Evolutionary conservation across 2,888 invertebrate species (phyloP).

Genomic region (Drosophila aldrichi): DNA sequence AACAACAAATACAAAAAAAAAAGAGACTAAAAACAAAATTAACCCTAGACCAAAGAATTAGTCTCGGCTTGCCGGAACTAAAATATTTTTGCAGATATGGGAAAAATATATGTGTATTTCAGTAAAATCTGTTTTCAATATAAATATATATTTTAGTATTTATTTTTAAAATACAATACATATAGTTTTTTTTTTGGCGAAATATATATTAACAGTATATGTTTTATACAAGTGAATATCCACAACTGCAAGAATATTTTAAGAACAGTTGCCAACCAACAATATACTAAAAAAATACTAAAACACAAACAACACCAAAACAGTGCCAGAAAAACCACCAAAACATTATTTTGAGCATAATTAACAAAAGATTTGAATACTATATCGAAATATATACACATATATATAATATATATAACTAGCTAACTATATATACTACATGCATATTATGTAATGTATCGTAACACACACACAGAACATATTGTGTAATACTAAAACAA

Average conservation of each 20-base stretch:
- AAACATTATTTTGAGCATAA: slow-evolving; percentile 62
- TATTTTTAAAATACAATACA: too few species aligned
- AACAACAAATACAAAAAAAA: slow-evolving; percentile 22
- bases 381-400: slow-evolving; percentile 10
- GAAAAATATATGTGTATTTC: too few species aligned
- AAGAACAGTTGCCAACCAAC: background rate
- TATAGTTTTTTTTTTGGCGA: too few species aligned
- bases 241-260: slow-evolving; percentile 10
- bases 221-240: background rate
- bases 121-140: too few species aligned
- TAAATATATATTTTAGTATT: too few species aligned
- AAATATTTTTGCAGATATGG: slow-evolving; percentile 31
- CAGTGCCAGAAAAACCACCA: slow-evolving; percentile 20
- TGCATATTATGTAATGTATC: slow-evolving; percentile 45
- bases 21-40: slow-evolving; percentile 22
- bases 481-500: slow-evolving; percentile 10
- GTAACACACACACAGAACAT: slow-evolving; percentile 23
- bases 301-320: slow-evolving; percentile 23
- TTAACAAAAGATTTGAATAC: slow-evolving; percentile 15
- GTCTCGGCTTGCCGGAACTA: slow-evolving; percentile 24
- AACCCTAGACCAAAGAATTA: background rate
- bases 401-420: slow-evolving; percentile 15
- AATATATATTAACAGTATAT: too few species aligned
- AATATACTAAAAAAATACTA: slow-evolving; percentile 44
- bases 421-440: slow-evolving; percentile 40